phyloP scores from a whole-genome alignment of 2,113 vertebrate genomes.

The Puffinus mauretanicus region DNA sequence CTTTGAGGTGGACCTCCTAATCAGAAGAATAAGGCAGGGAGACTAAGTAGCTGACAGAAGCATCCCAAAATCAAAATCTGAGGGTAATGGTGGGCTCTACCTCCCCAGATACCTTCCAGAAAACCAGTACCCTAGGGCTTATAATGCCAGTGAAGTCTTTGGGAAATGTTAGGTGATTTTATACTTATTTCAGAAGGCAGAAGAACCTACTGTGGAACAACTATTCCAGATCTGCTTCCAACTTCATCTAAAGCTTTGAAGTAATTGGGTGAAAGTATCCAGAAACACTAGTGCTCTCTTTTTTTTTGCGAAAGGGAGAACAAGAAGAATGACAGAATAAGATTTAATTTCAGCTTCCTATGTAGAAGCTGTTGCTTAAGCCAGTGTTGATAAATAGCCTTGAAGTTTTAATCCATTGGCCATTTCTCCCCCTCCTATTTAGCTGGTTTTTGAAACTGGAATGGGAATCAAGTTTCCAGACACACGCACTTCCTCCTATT shows the following conservation, averaged over 20 bases:
- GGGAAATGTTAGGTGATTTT: not conserved
- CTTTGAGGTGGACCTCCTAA: not conserved
- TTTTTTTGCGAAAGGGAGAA: not conserved
- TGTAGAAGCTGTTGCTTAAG: not conserved
- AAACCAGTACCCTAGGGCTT: not conserved
- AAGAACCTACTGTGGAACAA: not conserved
- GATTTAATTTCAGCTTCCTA: not conserved
- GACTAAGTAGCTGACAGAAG: not conserved
- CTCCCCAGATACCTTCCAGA: not conserved
- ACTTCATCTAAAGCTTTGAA: not conserved
- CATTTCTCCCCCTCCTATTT: not conserved
- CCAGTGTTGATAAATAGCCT: not conserved
- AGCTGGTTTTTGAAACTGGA: not conserved
- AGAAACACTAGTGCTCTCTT: not conserved
- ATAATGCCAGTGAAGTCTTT: not conserved
- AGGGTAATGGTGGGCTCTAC: not conserved
- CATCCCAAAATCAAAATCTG: not conserved
- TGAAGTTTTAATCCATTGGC: not conserved
- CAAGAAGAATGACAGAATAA: not conserved
- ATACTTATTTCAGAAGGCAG: not conserved
- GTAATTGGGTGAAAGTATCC: not conserved
- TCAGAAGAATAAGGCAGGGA: not conserved
- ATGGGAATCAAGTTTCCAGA: not conserved
- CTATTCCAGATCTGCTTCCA: not conserved
- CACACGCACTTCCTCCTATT: not conserved